Evolutionary conservation across 2,113 vertebrate species (phyloP).

Genomic region (Leptobrachium leishanense): DNA sequence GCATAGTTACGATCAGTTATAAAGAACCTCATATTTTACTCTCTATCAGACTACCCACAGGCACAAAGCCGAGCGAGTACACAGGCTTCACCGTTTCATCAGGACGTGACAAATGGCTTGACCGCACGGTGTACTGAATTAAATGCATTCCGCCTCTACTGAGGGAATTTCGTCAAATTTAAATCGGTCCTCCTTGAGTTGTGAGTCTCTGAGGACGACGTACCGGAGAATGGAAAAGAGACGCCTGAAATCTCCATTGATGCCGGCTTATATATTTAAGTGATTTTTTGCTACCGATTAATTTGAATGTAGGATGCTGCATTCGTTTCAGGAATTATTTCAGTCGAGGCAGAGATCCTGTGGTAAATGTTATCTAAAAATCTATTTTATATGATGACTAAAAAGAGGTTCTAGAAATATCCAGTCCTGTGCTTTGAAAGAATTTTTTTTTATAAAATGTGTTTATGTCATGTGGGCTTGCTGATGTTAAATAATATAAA

Average conservation of each 20-base stretch:
- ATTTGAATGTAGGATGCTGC: conserved; percentile 23
- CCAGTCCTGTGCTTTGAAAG: too few species aligned
- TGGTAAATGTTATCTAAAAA: too few species aligned
- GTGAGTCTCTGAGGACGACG: not conserved
- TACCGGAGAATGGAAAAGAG: conserved; percentile 8
- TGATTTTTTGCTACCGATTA: not conserved
- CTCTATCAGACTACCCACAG: conserved; percentile 19
- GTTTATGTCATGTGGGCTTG: too few species aligned
- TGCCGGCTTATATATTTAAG: conserved; percentile 11
- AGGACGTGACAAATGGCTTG: conserved; percentile 33
- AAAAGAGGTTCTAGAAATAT: too few species aligned
- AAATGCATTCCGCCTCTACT: conserved; percentile 14
- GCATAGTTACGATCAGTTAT: conserved; percentile 4
- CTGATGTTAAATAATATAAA: too few species aligned
- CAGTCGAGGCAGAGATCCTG: too few species aligned
- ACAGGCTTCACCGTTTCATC: not conserved
- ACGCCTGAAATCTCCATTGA: not conserved
- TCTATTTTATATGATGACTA: too few species aligned
- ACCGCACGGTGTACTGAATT: conserved; percentile 15
- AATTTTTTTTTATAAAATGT: too few species aligned
- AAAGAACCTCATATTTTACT: not conserved
- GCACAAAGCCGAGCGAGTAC: not conserved
- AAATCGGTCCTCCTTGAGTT: conserved; percentile 27
- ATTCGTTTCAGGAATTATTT: not conserved
- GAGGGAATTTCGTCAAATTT: conserved; percentile 13